These are phyloP conservation scores for Aricia artaxerxes DNA, from an alignment of 2,888 invertebrate species.

Conservation along the genomic window DNA sequence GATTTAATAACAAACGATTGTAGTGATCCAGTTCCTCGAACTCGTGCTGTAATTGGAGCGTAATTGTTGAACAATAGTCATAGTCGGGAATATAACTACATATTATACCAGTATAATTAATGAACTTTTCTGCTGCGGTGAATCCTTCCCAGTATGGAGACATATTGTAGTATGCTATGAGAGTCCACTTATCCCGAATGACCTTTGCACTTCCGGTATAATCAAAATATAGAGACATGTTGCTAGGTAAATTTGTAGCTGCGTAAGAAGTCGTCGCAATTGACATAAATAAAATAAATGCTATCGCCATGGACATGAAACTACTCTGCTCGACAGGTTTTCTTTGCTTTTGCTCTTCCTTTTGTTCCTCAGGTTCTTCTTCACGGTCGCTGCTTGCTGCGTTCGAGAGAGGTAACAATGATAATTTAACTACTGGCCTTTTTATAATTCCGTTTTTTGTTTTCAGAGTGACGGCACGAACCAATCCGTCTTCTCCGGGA, in stretches of 20 bases:
- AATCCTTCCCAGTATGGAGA: too few species aligned
- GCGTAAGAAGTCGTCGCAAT: not conserved
- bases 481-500: too few species aligned
- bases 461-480: too few species aligned
- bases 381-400: not conserved
- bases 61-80: conserved; percentile 3
- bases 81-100: not conserved
- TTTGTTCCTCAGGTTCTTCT: not conserved
- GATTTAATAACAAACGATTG: too few species aligned
- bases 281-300: conserved; percentile 1
- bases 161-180: conserved; percentile 17
- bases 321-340: not conserved
- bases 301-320: not conserved
- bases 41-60: too few species aligned
- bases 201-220: not conserved
- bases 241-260: not conserved
- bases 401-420: not conserved
- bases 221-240: conserved; percentile 29
- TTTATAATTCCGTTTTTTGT: too few species aligned
- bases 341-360: not conserved
- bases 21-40: too few species aligned
- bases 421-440: too few species aligned
- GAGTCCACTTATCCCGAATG: conserved; percentile 30
- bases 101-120: not conserved
- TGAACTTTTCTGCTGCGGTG: too few species aligned